Evolutionary conservation across 2,113 vertebrate species (phyloP).

Genomic region (Glareola pratincola): DNA sequence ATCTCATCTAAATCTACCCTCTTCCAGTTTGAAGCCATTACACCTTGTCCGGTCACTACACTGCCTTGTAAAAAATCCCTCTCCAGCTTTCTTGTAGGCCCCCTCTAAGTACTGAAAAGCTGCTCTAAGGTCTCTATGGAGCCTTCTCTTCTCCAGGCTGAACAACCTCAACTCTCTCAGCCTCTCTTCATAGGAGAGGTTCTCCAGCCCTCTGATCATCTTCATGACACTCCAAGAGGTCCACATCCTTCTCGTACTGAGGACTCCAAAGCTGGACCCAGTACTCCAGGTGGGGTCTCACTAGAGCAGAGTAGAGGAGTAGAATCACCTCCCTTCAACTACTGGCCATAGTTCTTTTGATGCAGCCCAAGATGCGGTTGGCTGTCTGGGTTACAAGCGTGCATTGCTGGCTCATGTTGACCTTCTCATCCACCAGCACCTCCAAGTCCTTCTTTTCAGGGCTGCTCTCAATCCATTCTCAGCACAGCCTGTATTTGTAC

Average conservation of each 20-base stretch:
- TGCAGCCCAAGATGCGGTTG: neutral
- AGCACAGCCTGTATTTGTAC: neutral
- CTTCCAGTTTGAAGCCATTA: neutral
- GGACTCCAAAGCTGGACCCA: neutral
- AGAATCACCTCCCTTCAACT: neutral
- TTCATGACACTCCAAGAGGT: neutral
- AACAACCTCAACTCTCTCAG: neutral
- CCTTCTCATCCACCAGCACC: neutral
- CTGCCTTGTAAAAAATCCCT: neutral
- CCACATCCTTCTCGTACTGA: neutral
- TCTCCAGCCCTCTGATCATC: neutral
- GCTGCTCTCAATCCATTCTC: neutral
- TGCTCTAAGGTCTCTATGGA: neutral
- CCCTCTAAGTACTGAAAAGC: neutral
- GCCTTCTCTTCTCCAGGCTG: neutral
- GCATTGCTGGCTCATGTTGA: neutral
- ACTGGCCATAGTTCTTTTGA: neutral
- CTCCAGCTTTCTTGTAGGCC: neutral
- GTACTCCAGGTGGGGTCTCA: neutral
- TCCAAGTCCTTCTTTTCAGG: neutral
- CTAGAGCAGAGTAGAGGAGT: neutral
- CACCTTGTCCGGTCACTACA: neutral
- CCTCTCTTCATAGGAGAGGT: neutral
- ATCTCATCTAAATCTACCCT: neutral
- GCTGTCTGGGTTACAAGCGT: neutral